Conservation (phyloP, 92 coral and sea anemone genomes). For the Zoanthus sansibaricus region DNA sequence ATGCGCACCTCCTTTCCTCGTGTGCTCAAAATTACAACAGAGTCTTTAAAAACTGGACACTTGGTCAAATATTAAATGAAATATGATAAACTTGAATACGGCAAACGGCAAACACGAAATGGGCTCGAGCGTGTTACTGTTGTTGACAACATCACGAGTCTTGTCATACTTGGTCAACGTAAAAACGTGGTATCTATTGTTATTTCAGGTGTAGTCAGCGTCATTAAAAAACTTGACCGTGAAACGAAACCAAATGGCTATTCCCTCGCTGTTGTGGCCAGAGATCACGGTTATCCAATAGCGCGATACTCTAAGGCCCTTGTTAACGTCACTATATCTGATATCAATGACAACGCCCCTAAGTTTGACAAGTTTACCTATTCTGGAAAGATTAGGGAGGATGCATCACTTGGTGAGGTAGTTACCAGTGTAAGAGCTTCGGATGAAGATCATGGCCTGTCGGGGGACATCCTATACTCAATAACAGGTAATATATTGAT, state of each 20-base stretch:
- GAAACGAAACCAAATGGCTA: constrained; percentile 89
- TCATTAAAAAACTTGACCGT: constrained; percentile 79
- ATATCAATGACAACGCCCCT: constrained; percentile 92
- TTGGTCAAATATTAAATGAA: no score
- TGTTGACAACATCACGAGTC: neutral
- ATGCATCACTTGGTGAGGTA: constrained; percentile 62
- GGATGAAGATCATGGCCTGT: constrained; percentile 85
- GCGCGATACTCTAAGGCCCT: constrained; percentile 72
- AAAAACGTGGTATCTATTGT: no score
- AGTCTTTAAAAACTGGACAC: no score
- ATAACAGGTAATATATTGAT: constrained; percentile 71
- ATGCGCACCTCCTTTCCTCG: no score
- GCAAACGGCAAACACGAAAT: no score
- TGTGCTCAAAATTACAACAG: no score
- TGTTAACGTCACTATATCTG: constrained; percentile 89
- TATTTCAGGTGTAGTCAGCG: constrained; percentile 75
- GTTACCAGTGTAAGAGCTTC: constrained; percentile 82
- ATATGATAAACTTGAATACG: no score
- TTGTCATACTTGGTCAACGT: neutral
- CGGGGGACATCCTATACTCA: constrained; percentile 80
- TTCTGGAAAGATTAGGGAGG: constrained; percentile 78
- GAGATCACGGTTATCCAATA: constrained; percentile 95
- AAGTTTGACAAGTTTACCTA: constrained; percentile 88
- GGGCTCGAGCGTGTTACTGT: no score
- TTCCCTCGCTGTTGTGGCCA: constrained; percentile 77